phyloP scores from a whole-genome alignment of 2,797 vertebrate genomes.

The Sparidentex hasta region DNA sequence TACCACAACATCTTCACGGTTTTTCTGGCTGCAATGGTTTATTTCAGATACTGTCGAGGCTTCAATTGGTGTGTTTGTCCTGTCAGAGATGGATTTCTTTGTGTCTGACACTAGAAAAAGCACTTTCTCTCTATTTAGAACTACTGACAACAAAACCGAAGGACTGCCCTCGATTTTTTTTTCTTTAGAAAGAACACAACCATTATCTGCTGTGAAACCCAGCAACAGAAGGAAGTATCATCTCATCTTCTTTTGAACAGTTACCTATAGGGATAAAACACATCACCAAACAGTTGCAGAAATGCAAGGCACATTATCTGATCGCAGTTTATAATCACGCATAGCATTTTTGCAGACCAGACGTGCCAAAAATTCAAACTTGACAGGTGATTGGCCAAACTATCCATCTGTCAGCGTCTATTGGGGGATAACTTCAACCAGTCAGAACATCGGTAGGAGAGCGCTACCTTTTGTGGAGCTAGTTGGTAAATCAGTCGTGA shows the following conservation, averaged over 20 bases:
- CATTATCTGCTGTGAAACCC: conserved; percentile 9
- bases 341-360: background rate
- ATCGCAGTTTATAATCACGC: background rate
- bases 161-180: background rate
- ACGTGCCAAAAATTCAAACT: no score
- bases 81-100: background rate
- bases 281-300: background rate
- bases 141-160: conserved; percentile 5
- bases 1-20: background rate
- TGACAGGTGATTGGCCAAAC: no score
- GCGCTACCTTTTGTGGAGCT: no score
- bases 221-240: background rate
- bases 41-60: background rate
- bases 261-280: background rate
- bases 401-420: no score
- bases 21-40: background rate
- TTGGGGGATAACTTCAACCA: no score
- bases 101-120: background rate
- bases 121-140: background rate
- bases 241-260: background rate
- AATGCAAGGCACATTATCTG: background rate
- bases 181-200: conserved; percentile 20
- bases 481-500: no score
- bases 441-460: no score
- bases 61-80: background rate